Evolutionary conservation across 2,888 invertebrate species (phyloP).

Genomic region (Thera britannica): DNA sequence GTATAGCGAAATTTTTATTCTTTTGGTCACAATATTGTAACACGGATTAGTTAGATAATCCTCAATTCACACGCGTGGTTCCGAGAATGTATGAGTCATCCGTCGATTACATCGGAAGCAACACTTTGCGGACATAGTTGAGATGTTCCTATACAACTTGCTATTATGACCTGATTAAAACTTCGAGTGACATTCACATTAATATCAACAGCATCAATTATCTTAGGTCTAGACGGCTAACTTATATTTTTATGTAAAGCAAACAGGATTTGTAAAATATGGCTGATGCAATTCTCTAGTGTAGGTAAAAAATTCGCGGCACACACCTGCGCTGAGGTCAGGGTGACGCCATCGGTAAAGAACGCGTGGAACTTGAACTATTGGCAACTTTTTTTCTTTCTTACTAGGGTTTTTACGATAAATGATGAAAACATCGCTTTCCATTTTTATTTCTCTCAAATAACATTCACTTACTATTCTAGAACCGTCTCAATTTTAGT

Average conservation of each 20-base stretch:
- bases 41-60: conserved; percentile 56
- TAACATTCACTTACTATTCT: conserved; percentile 33
- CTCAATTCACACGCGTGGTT: conserved; percentile 49
- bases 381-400: conserved; percentile 27
- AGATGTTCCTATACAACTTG: conserved; percentile 30
- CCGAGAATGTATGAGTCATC: conserved; percentile 66
- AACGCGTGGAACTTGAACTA: conserved; percentile 47
- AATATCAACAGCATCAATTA: neutral
- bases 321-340: conserved; percentile 65
- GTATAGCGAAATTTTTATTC: conserved; percentile 16
- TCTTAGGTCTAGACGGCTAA: neutral
- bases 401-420: neutral
- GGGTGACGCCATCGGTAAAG: conserved; percentile 58
- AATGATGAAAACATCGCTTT: neutral
- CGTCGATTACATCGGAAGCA: conserved; percentile 55
- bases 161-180: neutral
- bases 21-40: conserved; percentile 31
- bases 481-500: conserved; percentile 27
- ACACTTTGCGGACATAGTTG: conserved; percentile 48
- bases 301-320: conserved; percentile 53
- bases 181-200: neutral
- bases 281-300: conserved; percentile 49
- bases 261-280: conserved; percentile 2
- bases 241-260: conserved; percentile 1
- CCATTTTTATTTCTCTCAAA: conserved; percentile 10